These are phyloP conservation scores for Laticauda laticaudata DNA, from an alignment of 2,113 vertebrate genomes.

Conservation along the genomic window DNA sequence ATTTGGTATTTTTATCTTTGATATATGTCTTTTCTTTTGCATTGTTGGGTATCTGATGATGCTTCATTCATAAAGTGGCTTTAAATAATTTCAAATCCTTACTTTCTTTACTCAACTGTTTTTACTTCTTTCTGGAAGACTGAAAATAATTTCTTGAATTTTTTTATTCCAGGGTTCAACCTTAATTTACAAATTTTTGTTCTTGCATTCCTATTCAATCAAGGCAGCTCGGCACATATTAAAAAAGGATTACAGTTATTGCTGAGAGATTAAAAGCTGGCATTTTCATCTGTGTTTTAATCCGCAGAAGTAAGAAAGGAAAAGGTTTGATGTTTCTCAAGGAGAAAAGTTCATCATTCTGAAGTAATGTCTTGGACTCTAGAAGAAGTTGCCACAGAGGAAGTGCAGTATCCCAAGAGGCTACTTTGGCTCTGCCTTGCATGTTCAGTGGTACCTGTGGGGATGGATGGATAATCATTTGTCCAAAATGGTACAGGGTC, in stretches of 20 bases:
- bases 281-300: background rate
- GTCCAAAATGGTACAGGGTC: background rate
- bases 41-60: background rate
- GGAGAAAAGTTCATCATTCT: constrained; percentile 11
- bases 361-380: background rate
- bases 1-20: background rate
- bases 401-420: background rate
- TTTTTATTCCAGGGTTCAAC: constrained; percentile 8
- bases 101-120: background rate
- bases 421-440: background rate
- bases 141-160: background rate
- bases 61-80: background rate
- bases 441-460: background rate
- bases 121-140: background rate
- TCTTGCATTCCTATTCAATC: constrained; percentile 17
- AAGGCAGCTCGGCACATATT: constrained; percentile 27
- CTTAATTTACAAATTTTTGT: constrained; percentile 17
- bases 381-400: background rate
- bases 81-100: background rate
- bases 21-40: background rate
- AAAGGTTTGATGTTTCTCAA: constrained; percentile 18
- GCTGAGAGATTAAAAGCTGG: constrained; percentile 4
- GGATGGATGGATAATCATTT: background rate
- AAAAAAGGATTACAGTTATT: constrained; percentile 1
- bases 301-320: constrained; percentile 17